Percentiles rank a stretch among this genome's conserved stretches.
Conservation (phyloP, 2,888 invertebrate species). For the Liopterus haemorrhoidalis region DNA sequence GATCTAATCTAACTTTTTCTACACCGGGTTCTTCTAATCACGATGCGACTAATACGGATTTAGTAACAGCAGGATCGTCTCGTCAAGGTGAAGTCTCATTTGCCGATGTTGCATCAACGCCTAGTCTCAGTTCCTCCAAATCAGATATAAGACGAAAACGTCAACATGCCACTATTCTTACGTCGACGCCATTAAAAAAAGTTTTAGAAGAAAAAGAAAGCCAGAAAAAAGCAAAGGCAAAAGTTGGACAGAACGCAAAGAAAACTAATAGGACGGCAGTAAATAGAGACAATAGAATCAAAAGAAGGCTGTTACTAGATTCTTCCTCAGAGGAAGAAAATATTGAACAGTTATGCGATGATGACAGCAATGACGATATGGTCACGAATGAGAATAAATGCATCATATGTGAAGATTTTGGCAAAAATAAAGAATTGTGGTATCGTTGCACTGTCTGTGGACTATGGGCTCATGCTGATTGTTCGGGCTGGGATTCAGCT, state of each 20-base stretch:
- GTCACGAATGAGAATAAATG: slow-evolving; percentile 22
- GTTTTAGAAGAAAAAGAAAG: slow-evolving; percentile 26
- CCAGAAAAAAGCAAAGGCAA: slow-evolving; percentile 16
- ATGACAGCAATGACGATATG: slow-evolving; percentile 22
- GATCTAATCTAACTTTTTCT: no score
- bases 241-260: slow-evolving; percentile 11
- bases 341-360: slow-evolving; percentile 11
- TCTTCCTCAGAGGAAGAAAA: no score
- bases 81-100: no score
- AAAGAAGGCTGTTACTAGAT: slow-evolving; percentile 15
- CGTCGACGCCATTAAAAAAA: slow-evolving; percentile 27
- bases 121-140: no score
- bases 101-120: no score
- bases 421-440: slow-evolving; percentile 26
- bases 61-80: slow-evolving; percentile 15
- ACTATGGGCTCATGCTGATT: slow-evolving; percentile 24
- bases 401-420: slow-evolving; percentile 22
- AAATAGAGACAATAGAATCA: slow-evolving; percentile 13
- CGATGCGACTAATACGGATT: slow-evolving; percentile 14
- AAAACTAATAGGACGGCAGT: slow-evolving; percentile 13
- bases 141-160: slow-evolving; percentile 30
- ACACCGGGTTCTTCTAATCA: no score
- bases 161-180: slow-evolving; percentile 36
- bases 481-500: slow-evolving; percentile 19
- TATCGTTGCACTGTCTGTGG: slow-evolving; percentile 26